phyloP scores from a whole-genome alignment of 2,113 vertebrate genomes.

The Eudyptes chrysolophus region DNA sequence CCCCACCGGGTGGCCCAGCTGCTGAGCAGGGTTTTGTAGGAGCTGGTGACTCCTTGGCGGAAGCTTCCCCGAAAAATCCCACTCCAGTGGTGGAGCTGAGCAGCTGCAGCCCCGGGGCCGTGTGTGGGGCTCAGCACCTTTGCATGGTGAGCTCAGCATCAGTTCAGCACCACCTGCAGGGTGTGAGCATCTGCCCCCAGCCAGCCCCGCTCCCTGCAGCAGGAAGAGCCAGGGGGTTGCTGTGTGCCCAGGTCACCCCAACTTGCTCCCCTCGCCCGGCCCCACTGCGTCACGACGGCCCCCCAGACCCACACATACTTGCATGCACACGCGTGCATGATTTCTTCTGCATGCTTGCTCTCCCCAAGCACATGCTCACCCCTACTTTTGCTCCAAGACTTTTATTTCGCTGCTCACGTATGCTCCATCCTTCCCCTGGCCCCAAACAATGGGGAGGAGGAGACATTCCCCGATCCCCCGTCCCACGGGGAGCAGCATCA shows the following conservation, averaged over 20 bases:
- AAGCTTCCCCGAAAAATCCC: background rate
- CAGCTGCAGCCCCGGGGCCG: background rate
- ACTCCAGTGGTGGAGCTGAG: too few relatives aligned
- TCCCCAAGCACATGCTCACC: background rate
- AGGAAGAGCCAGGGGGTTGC: too few relatives aligned
- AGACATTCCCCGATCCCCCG: accelerated
- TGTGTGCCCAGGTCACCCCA: background rate
- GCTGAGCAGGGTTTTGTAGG: background rate
- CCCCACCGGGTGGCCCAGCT: background rate
- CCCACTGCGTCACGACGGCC: background rate
- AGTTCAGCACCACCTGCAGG: background rate
- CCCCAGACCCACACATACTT: background rate
- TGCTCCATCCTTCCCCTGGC: background rate
- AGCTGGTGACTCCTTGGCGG: background rate
- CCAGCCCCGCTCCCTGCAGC: background rate
- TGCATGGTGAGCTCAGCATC: background rate
- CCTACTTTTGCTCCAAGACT: background rate
- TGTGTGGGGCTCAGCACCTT: background rate
- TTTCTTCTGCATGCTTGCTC: background rate
- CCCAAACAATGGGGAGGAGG: too few relatives aligned
- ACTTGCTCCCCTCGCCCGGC: background rate
- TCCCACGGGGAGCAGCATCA: background rate
- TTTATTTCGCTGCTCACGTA: background rate
- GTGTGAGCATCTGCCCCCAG: accelerated
- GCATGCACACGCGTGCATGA: accelerated